Conservation (phyloP, 2,888 invertebrate species). For the Caenorhabditis sp. region DNA sequence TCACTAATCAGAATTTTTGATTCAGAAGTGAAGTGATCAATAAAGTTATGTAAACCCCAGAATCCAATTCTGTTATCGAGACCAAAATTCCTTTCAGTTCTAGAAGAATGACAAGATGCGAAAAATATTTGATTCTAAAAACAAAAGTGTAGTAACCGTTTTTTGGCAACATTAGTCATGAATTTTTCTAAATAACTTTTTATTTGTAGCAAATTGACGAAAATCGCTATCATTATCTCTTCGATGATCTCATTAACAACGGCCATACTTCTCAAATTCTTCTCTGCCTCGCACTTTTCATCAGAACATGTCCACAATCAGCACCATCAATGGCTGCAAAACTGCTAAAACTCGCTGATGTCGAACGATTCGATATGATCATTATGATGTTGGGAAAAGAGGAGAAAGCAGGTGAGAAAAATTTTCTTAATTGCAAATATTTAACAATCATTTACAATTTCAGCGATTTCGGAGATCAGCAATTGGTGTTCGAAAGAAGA, state of each 20-base stretch:
- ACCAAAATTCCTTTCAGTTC: too few relatives aligned
- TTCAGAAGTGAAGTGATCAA: too few relatives aligned
- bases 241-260: constrained; percentile 47
- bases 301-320: not conserved
- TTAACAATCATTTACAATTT: not conserved
- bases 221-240: constrained; percentile 12
- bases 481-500: constrained; percentile 6
- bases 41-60: too few relatives aligned
- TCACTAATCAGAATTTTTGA: too few relatives aligned
- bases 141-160: too few relatives aligned
- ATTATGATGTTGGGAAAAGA: constrained; percentile 31
- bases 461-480: constrained; percentile 11
- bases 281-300: constrained; percentile 9
- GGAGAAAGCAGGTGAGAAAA: constrained; percentile 23
- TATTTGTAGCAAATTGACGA: constrained; percentile 23
- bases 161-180: too few relatives aligned
- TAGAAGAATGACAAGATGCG: too few relatives aligned
- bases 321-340: constrained; percentile 13
- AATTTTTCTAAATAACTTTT: too few relatives aligned
- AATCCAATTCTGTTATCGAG: too few relatives aligned
- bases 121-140: too few relatives aligned
- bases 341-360: constrained; percentile 21
- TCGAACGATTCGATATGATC: constrained; percentile 47
- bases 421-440: not conserved
- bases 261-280: constrained; percentile 20